phyloP scores from a whole-genome alignment of 1,140 invertebrate genomes.

The Papilio polytes region DNA sequence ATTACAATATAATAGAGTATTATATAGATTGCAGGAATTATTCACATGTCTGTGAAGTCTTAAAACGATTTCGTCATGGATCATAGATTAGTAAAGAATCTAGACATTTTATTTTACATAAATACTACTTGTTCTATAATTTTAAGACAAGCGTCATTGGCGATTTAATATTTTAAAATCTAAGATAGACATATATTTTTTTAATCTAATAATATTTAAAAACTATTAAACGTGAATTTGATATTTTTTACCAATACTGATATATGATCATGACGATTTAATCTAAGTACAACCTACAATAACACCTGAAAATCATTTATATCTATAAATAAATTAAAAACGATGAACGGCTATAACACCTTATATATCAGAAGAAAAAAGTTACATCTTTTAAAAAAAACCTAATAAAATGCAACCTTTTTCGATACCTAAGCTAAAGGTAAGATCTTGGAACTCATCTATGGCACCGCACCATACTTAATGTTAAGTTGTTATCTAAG shows the following conservation, averaged over 20 bases:
- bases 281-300: not conserved
- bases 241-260: not conserved
- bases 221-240: not conserved
- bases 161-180: not conserved
- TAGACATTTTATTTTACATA: not conserved
- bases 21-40: too few relatives aligned
- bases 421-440: not conserved
- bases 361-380: too few relatives aligned
- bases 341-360: not conserved
- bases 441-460: not conserved
- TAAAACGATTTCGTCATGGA: not conserved
- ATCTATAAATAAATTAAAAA: conserved; percentile 3
- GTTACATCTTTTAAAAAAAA: too few relatives aligned
- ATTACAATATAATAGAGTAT: not conserved
- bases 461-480: not conserved
- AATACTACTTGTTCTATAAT: not conserved
- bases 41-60: not conserved
- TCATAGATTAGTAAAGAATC: not conserved
- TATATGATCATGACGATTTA: not conserved
- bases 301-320: not conserved
- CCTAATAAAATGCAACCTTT: too few relatives aligned
- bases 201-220: not conserved
- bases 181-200: not conserved
- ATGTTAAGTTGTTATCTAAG: not conserved
- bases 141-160: not conserved